Evolutionary conservation across 23 tunicate species (phyloP).

Genomic region (Phallusia fumigata): DNA sequence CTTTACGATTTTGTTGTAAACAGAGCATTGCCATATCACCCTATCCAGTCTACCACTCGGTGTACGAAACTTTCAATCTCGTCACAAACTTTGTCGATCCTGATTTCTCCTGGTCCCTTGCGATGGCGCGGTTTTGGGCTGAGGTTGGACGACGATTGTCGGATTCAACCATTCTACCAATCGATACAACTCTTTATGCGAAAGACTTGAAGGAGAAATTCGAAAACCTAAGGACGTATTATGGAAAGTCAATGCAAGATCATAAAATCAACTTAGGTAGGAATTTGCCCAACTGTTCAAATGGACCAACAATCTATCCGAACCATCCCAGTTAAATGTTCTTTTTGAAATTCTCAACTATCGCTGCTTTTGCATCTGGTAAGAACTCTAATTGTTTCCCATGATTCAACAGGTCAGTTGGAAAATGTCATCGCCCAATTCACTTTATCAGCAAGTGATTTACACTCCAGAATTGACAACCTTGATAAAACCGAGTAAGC

Average conservation of each 20-base stretch:
- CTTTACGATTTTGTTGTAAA: no score
- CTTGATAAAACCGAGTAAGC: constrained; percentile 24
- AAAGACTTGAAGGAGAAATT: constrained; percentile 18
- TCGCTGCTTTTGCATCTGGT: no score
- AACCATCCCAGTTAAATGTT: not conserved
- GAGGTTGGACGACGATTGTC: constrained; percentile 38
- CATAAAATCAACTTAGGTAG: not conserved
- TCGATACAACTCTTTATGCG: constrained; percentile 29
- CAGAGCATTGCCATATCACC: not conserved
- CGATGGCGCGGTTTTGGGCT: constrained; percentile 29
- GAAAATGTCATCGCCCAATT: constrained; percentile 9
- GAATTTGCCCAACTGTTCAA: no score
- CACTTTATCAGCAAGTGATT: constrained; percentile 17
- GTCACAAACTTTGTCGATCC: constrained; percentile 58
- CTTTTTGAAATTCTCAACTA: not conserved
- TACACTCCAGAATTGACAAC: constrained; percentile 24
- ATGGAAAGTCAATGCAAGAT: constrained; percentile 4
- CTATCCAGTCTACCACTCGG: constrained; percentile 54
- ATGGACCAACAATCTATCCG: not conserved
- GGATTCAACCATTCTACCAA: constrained; percentile 31
- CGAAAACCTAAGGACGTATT: constrained; percentile 13
- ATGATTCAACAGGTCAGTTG: not conserved
- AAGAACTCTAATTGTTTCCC: not conserved
- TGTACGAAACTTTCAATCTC: constrained; percentile 61
- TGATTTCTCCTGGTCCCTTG: constrained; percentile 26